Evolutionary conservation across 2,797 vertebrate genomes (phyloP), one percentile per base, ranked within the genome.

Genomic region (Octomys mimax): DNA sequence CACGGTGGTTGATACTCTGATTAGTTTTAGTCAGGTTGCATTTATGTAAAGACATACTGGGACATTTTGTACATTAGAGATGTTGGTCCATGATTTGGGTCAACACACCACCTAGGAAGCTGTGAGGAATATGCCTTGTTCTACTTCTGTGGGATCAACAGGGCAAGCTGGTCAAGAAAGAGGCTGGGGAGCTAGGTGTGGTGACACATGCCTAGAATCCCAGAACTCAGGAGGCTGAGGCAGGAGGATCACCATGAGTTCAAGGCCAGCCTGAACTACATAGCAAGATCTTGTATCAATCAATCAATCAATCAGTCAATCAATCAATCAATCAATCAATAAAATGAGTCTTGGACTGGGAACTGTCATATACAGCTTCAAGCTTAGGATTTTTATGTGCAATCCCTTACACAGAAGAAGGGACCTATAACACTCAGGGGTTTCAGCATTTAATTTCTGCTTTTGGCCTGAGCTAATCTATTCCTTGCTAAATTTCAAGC

Each of bases 1-100:
- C 19, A 81, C 0, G 10, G 4, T 36, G 73, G 80, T 33, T 85
- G 75, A 24, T 36, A 94, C 22, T 26, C 31, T 59, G 18, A 19
- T 81, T 66, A 54, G 5, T 82, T 73, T 49, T 90, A 46, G 78
- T 0, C 54, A 84, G 42, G 81, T 89, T 83, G 9, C 81, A 87
- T 96, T 89, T 52, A 93, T 89, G 39, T 83, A 54, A 89, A 93
- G 87, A 78, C 28, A 59, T 2, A 57, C 24, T 61, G 91, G 28
- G 33, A 14, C 49, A 13, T 57, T 21, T 31, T 39, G 14, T 57
- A 89, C 18, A 73, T 46, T 18, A 82, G 49, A 93, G 75, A 83
- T n/a, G 5, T 54, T 26, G 18, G 5, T 61, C 49, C 64, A 8
- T 4, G 46, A 82, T 59, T 94, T 3, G 70, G 3, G 36, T 52